Evolutionary conservation across 2,113 vertebrate species (phyloP).

Genomic region (Procapra przewalskii): DNA sequence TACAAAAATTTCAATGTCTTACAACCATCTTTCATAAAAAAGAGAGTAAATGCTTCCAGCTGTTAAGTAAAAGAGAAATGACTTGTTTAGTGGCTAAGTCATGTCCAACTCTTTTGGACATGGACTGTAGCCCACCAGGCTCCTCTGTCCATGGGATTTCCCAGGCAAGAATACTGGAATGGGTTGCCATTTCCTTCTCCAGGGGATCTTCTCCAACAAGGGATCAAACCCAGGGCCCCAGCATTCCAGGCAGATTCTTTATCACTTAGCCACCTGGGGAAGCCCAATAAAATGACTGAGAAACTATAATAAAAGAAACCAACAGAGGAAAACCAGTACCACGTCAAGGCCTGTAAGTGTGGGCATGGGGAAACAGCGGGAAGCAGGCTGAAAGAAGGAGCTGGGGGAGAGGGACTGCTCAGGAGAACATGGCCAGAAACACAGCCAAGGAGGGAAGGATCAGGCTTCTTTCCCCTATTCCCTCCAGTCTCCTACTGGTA

Average conservation of each 20-base stretch:
- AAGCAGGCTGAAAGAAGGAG: not conserved
- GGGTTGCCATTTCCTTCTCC: not conserved
- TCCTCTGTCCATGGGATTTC: not conserved
- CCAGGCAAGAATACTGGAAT: not conserved
- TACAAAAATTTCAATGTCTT: constrained; percentile 86
- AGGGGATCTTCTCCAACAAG: not conserved
- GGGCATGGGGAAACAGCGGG: not conserved
- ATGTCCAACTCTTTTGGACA: not conserved
- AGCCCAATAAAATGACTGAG: not conserved
- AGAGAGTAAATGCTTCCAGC: constrained; percentile 81
- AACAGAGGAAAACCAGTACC: not conserved
- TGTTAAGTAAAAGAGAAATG: constrained; percentile 72
- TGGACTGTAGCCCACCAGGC: not conserved
- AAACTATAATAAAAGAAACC: not conserved
- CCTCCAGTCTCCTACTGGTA: not conserved
- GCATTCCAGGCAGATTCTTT: not conserved
- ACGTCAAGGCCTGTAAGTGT: not conserved
- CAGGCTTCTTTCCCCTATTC: not conserved
- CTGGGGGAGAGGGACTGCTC: not conserved
- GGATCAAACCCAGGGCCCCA: not conserved
- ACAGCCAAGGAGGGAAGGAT: not conserved
- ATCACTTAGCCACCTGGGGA: not conserved
- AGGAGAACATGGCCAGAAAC: not conserved
- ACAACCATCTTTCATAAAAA: constrained; percentile 83
- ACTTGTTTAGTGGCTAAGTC: not conserved